Evolutionary conservation across 2,888 invertebrate genomes (phyloP), one percentile per base, ranked within the genome.

Genomic region (Loripinus fragilis): DNA sequence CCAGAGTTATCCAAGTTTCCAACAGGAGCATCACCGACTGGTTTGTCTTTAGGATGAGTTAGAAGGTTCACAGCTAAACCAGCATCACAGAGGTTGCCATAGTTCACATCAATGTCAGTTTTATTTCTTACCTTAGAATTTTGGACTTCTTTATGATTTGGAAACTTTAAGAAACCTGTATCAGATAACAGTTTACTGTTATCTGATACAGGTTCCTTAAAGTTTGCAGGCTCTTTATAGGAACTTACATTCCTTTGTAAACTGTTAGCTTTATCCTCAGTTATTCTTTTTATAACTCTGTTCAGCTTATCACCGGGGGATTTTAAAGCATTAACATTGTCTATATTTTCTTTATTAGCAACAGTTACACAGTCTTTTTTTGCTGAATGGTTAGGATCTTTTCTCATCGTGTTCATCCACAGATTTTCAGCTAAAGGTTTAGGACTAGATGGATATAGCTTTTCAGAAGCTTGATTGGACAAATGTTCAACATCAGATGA

Each of bases 391-490:
- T 8, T 25, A 23, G 3, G 5, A n/a, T 76, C 45, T 20, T 45
- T 45, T 35, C 42, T 69, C 15, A 73, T 69, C 69, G 73, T 72
- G 38, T 69, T 69, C 38, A 70, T 35, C 77, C 77, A 77, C 50
- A 73, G 52, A 20, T 50, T 55, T 50, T 77, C 73, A 64, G 74
- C 5, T 52, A 23, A 52, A 2, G 25, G 25, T 52, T 52, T 52
- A 23, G 10, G 23, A 52, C 3, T 23, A 25, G 52, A 23, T 2
- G 5, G 7, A 23, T 45, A 15, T 38, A 38, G 7, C 12, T 38
- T 38, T 38, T 38, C 38, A 38, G 12, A 8, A 38, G 38, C 12
- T 38, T 38, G 38, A 38, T 12, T 38, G 38, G 38, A 12, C 12
- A 15, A 17, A 20, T 8, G 48, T 15, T 48, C n/a, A 48, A 8